phyloP scores from a whole-genome alignment of 2,113 vertebrate species.

The Osmerus eperlanus region DNA sequence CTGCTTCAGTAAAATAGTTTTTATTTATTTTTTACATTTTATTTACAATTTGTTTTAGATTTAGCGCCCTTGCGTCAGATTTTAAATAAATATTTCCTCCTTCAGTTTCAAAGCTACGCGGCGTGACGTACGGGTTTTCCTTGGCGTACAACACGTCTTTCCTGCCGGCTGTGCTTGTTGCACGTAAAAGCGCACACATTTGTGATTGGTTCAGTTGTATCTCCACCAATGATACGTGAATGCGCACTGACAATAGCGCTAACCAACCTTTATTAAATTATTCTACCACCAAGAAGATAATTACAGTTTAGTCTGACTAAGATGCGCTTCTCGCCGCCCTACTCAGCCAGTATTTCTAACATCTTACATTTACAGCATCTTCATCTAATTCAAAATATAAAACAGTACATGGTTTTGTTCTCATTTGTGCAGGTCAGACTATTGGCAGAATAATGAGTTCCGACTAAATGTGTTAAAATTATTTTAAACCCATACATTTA shows the following conservation, averaged over 20 bases:
- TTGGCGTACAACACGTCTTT: conserved; percentile 17
- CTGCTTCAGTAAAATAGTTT: conserved; percentile 48
- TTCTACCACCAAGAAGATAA: too few species aligned
- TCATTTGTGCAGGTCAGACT: neutral
- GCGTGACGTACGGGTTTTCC: conserved; percentile 22
- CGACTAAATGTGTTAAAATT: neutral
- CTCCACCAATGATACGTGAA: neutral
- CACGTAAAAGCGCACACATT: neutral
- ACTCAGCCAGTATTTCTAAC: neutral
- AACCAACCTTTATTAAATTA: too few species aligned
- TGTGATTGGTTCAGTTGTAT: conserved; percentile 3
- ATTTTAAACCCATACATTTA: neutral
- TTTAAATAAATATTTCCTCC: conserved; percentile 70
- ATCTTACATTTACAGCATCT: neutral
- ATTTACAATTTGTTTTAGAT: conserved; percentile 72
- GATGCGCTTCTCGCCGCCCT: too few species aligned
- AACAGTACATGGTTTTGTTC: too few species aligned
- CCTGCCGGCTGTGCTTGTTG: neutral
- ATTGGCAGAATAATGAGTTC: neutral
- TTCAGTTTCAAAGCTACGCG: conserved; percentile 60
- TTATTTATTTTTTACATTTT: conserved; percentile 68
- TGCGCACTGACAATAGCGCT: too few species aligned
- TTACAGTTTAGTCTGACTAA: neutral
- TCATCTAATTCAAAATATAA: neutral
- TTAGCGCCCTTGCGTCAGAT: conserved; percentile 72